These are phyloP conservation scores for Loris lydekkerianus DNA, from an alignment of 2,797 vertebrate genomes.

Conservation along the genomic window DNA sequence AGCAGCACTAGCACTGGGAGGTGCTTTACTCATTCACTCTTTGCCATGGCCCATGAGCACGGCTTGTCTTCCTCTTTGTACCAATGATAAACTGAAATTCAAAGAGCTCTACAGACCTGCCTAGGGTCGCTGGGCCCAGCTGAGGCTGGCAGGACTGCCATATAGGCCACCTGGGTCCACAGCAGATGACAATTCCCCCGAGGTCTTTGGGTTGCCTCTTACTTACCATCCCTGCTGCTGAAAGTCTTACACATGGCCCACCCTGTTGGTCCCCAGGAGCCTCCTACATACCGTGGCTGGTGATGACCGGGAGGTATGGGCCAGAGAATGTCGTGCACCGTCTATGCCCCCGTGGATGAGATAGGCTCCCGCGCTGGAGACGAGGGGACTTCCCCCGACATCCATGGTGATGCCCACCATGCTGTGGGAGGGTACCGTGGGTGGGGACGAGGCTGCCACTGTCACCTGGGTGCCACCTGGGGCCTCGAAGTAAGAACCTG, in stretches of 20 bases:
- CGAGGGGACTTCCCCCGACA: conserved; percentile 95
- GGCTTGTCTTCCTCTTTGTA: background rate
- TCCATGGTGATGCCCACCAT: conserved; percentile 99
- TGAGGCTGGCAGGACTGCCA: background rate
- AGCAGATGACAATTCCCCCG: background rate
- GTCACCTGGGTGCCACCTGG: conserved; percentile 95
- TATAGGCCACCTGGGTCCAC: background rate
- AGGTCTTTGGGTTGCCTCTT: background rate
- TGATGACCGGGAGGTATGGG: conserved; percentile 96
- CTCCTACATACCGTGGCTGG: conserved; percentile 95
- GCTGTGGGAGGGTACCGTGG: conserved; percentile 93
- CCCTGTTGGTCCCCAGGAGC: conserved; percentile 56
- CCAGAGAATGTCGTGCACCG: conserved; percentile 94
- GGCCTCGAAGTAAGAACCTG: conserved; percentile 95
- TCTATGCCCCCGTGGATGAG: conserved; percentile 98
- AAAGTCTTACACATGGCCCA: background rate
- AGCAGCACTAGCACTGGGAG: accelerated
- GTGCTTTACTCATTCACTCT: accelerated
- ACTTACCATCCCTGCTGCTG: conserved; percentile 54
- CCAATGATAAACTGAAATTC: background rate
- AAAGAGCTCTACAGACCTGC: background rate
- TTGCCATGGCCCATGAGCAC: accelerated
- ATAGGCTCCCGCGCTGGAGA: conserved; percentile 96
- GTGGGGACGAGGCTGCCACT: conserved; percentile 95
- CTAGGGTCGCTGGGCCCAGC: accelerated